A percentile compares a stretch with the other conserved stretches of the same genome.
phyloP scores from a whole-genome alignment of 1,140 invertebrate species.

The Phocides pigmalion region DNA sequence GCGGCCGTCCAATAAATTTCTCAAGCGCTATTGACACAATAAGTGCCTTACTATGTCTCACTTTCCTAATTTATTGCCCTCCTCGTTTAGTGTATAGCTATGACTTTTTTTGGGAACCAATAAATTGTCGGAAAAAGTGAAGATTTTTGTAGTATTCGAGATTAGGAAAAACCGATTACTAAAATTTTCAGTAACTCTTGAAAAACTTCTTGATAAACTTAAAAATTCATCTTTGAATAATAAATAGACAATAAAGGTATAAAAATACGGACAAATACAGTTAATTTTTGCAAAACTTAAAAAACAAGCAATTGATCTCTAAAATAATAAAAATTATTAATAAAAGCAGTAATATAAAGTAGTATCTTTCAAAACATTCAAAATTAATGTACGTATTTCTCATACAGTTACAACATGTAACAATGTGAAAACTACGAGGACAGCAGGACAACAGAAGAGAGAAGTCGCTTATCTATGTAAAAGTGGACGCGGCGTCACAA shows the following conservation, averaged over 20 bases:
- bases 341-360: no score
- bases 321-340: no score
- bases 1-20: not conserved
- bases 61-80: not conserved
- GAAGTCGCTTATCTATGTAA: slow-evolving; percentile 18
- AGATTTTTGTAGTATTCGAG: not conserved
- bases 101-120: not conserved
- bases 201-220: no score
- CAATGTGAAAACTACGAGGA: not conserved
- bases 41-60: not conserved
- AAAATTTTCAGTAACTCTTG: not conserved
- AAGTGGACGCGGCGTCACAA: slow-evolving; percentile 34
- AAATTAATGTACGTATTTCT: no score
- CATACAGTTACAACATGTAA: no score
- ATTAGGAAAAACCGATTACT: not conserved
- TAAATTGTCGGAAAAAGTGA: not conserved
- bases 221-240: no score
- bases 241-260: no score
- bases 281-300: no score
- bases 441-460: slow-evolving; percentile 7
- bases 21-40: not conserved
- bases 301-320: no score
- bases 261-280: no score
- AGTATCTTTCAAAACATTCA: no score
- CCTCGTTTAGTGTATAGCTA: not conserved